phyloP scores from a whole-genome alignment of 2,113 vertebrate species.

The Eleginops maclovinus region DNA sequence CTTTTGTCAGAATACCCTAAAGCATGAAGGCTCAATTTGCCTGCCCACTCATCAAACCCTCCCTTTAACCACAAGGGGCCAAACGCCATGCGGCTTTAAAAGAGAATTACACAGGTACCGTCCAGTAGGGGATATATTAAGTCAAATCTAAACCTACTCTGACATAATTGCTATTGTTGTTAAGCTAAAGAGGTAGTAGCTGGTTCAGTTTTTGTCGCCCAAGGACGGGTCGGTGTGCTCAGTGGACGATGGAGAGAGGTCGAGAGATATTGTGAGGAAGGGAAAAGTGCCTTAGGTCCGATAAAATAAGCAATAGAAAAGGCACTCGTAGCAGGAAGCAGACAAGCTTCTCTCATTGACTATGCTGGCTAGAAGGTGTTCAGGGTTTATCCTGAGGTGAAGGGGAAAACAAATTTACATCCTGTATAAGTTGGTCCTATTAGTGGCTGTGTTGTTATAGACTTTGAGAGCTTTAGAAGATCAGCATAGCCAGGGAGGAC shows the following conservation, averaged over 20 bases:
- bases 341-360: slow-evolving; percentile 68
- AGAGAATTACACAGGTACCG: slow-evolving; percentile 89
- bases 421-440: slow-evolving; percentile 52
- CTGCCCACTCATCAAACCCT: slow-evolving; percentile 54
- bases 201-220: slow-evolving; percentile 88
- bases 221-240: slow-evolving; percentile 87
- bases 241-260: slow-evolving; percentile 60
- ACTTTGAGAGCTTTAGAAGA: slow-evolving; percentile 47
- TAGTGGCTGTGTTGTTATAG: slow-evolving; percentile 36
- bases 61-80: slow-evolving; percentile 57
- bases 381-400: slow-evolving; percentile 68
- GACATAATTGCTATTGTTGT: slow-evolving; percentile 80
- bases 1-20: slow-evolving; percentile 74
- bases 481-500: slow-evolving; percentile 25
- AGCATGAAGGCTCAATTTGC: slow-evolving; percentile 82
- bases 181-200: slow-evolving; percentile 90
- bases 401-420: slow-evolving; percentile 71
- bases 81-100: slow-evolving; percentile 67
- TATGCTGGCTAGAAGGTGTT: slow-evolving; percentile 73
- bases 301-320: slow-evolving; percentile 82
- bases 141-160: slow-evolving; percentile 87
- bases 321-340: slow-evolving; percentile 65
- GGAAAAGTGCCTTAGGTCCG: slow-evolving; percentile 77
- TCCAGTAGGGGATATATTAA: slow-evolving; percentile 97
- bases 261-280: slow-evolving; percentile 58